Percentiles rank a stretch among this genome's conserved stretches.
phyloP scores from a whole-genome alignment of 64 coral and sea anemone genomes.

The Anthopleura sola region DNA sequence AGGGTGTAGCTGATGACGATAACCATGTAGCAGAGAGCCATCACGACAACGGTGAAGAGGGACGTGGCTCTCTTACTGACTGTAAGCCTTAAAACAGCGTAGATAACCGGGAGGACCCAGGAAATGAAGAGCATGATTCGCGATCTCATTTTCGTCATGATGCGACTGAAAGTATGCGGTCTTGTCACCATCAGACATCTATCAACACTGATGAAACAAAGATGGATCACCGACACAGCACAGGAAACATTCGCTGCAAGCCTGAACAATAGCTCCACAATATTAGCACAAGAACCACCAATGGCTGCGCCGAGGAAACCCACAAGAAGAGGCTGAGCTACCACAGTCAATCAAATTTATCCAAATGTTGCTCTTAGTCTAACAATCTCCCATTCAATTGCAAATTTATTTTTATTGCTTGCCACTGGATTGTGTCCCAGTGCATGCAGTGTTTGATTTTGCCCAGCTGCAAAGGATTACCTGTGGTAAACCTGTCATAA shows the following conservation, averaged over 20 bases:
- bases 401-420: too few species aligned
- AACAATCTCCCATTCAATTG: too few species aligned
- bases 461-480: too few species aligned
- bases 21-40: conserved; percentile 66
- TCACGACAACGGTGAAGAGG: conserved; percentile 58
- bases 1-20: conserved; percentile 72
- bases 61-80: conserved; percentile 66
- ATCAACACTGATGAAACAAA: conserved; percentile 76
- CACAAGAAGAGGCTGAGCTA: conserved; percentile 65
- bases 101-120: conserved; percentile 64
- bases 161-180: conserved; percentile 47
- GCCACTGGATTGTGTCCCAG: too few species aligned
- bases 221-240: conserved; percentile 62
- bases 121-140: conserved; percentile 40
- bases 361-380: too few species aligned
- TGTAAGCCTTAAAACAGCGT: conserved; percentile 55
- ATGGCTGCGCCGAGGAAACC: conserved; percentile 53
- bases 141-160: conserved; percentile 44
- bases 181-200: conserved; percentile 66
- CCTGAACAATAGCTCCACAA: conserved; percentile 60
- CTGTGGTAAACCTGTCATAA: too few species aligned
- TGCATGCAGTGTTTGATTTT: too few species aligned
- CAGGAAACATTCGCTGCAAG: conserved; percentile 80
- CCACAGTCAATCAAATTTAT: conserved; percentile 67
- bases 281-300: conserved; percentile 15